A percentile compares a stretch with the other conserved stretches of the same genome.
These are phyloP conservation scores for Emesis castigata DNA, from an alignment of 2,888 invertebrate genomes.

Conservation along the genomic window DNA sequence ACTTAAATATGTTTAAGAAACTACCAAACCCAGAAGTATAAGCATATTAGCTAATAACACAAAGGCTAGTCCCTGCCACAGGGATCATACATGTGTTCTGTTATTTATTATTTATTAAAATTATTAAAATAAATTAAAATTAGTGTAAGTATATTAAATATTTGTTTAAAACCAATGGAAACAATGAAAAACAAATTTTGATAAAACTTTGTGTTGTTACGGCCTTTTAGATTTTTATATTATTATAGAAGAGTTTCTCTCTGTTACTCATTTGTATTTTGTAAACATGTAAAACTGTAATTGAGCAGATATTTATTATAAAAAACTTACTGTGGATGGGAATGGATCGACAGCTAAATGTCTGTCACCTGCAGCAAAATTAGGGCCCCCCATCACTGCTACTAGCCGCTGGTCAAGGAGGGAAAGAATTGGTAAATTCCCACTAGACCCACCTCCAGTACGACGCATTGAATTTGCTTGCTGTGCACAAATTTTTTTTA, in stretches of 20 bases:
- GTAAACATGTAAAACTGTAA: no score
- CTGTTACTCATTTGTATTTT: no score
- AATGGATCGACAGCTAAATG: neutral
- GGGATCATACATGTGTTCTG: no score
- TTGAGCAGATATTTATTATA: neutral
- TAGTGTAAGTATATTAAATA: no score
- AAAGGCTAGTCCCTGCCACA: no score
- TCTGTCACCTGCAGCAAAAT: conserved; percentile 10
- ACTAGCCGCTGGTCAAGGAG: conserved; percentile 9
- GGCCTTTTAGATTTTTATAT: neutral
- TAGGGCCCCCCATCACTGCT: neutral
- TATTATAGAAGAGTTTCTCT: no score
- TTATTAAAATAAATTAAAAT: no score
- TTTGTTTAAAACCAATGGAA: no score
- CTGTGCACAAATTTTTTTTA: conserved; percentile 9
- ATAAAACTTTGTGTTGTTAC: neutral
- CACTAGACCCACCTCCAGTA: conserved; percentile 18
- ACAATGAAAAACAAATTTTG: neutral
- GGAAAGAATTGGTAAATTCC: neutral
- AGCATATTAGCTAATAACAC: no score
- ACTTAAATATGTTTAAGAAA: no score
- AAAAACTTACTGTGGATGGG: neutral
- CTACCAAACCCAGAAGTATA: no score
- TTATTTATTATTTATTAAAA: no score
- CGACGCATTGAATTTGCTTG: neutral